Base-by-base conservation (phyloP, 2,113 vertebrate species). In the Etheostoma cragini region DNA sequence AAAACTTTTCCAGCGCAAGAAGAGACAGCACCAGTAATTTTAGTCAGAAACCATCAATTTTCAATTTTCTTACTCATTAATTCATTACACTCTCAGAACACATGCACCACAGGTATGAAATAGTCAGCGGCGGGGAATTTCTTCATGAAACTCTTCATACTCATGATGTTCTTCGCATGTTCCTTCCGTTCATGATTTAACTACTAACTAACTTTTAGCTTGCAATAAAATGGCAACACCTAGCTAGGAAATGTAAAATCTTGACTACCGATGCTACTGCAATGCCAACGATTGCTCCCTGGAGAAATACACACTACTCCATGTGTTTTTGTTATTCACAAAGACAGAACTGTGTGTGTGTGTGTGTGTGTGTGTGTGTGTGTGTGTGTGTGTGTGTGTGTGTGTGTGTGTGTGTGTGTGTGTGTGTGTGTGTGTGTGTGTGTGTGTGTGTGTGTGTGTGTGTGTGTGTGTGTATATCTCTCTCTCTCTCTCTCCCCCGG, bases 191-290 rank as follows among this genome's bases (percentile, higher is more conserved):
- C 30, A 47, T 38, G 19, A 21, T 8, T 52, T 17, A 30, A 30
- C 30, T 30, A 30, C 30, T 30, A 30, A 30, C 24, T 67, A 21
- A 47, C 13, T 26, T 63, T 70, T 7, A 30, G 42, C 21, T 57
- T 49, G 30, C 8, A 60, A 15, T 62, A 46, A 66, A 84, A 84
- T 66, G 53, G 26, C 46, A 79, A 53, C 54, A 35, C 19, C 15
- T 49, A 26, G 1, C 49, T 52, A 12, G 13, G 6, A 38, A 47
- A 22, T 57, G 7, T 46, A 21, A 73, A 38, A 53, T 35, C 46
- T 56, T 42, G 19, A 65, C 11, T 42, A 42, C 38, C 3, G 54
- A 45, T 58, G 45, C 33, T 22, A 42, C 26, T 30, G 13, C 7
- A 5, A 21, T 14, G 57, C 57, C 45, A 47, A 53, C 26, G 46